Evolutionary conservation across 30 jellyfish, hydroid and myxozoan genomes (phyloP).

Genomic region (Turritopsis rubra): DNA sequence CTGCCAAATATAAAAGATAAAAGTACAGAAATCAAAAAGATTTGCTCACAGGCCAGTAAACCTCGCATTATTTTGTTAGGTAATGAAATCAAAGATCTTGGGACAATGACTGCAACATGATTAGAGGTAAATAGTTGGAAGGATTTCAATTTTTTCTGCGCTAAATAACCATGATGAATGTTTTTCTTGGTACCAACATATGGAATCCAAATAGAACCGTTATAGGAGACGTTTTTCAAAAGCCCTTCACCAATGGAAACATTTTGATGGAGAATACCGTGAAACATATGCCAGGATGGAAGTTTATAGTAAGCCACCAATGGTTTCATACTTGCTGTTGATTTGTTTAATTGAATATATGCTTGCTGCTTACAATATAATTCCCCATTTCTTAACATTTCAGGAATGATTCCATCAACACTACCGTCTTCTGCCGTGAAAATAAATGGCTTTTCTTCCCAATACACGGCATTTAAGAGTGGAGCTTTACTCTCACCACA

Average conservation of each 20-base stretch:
- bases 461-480: conserved; percentile 5
- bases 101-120: conserved; percentile 20
- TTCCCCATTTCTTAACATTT: conserved; percentile 2
- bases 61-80: conserved; percentile 28
- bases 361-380: neutral
- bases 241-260: neutral
- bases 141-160: neutral
- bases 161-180: neutral
- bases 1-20: conserved; percentile 6
- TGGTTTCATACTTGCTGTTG: neutral
- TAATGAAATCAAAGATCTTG: conserved; percentile 5
- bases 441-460: conserved; percentile 18
- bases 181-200: conserved; percentile 8
- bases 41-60: conserved; percentile 11
- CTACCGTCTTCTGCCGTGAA: conserved; percentile 7
- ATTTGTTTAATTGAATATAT: neutral
- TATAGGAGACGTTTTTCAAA: conserved; percentile 2
- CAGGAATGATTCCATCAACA: conserved; percentile 25
- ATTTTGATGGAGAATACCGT: neutral
- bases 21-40: neutral
- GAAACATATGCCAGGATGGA: neutral
- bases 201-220: conserved; percentile 26
- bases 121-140: conserved; percentile 18
- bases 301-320: neutral
- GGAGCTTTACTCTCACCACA: neutral